A percentile compares a stretch with the other conserved stretches of the same genome.
These are phyloP conservation scores for Saiga tatarica DNA, from an alignment of 2,113 vertebrate species.

Conservation along the genomic window DNA sequence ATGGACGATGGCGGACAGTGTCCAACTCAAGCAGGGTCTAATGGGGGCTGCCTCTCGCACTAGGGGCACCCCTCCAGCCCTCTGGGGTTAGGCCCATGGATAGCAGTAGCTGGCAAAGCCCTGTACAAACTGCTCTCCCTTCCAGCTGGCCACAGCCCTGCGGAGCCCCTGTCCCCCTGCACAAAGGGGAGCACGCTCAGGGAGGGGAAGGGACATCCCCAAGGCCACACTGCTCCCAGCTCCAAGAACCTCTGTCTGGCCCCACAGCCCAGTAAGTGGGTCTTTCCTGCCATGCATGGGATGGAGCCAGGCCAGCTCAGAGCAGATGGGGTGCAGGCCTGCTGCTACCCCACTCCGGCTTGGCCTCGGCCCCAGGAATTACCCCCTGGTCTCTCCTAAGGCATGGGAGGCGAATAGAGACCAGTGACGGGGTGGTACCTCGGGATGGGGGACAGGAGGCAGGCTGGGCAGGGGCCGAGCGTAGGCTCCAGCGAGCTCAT, in stretches of 20 bases:
- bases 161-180: fast-evolving
- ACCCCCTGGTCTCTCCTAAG: not conserved
- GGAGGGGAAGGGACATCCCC: not conserved
- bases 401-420: not conserved
- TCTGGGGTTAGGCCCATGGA: not conserved
- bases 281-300: not conserved
- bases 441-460: not conserved
- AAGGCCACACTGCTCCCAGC: not conserved
- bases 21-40: not conserved
- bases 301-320: not conserved
- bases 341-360: not conserved
- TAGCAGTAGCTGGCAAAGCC: not conserved
- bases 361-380: not conserved
- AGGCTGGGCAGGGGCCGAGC: not conserved
- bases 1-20: not conserved
- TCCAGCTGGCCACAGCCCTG: not conserved
- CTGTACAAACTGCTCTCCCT: not conserved
- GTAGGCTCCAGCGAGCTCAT: not conserved
- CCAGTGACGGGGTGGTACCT: not conserved
- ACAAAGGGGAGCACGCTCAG: not conserved
- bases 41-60: fast-evolving
- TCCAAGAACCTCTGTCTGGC: not conserved
- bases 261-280: not conserved
- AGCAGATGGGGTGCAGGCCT: not conserved
- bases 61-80: not conserved